A percentile compares a stretch with the other conserved stretches of the same genome.
Conservation (phyloP, 2,888 invertebrate species). For the Acronicta aceris region DNA sequence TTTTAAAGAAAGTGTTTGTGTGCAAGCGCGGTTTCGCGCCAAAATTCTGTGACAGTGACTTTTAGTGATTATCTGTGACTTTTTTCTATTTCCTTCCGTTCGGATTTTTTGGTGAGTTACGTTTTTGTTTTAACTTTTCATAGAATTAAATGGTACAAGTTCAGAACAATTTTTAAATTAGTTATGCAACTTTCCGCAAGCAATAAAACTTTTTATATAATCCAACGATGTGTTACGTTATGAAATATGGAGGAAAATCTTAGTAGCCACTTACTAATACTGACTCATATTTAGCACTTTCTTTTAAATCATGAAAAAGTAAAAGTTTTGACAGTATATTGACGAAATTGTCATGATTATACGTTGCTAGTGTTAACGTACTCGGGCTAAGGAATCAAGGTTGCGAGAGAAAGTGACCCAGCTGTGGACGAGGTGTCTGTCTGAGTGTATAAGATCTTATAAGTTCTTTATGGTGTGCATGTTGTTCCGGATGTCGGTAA, state of each 20-base stretch:
- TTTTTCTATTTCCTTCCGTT: slow-evolving; percentile 54
- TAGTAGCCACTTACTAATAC: slow-evolving; percentile 37
- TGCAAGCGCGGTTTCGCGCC: slow-evolving; percentile 67
- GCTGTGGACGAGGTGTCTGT: slow-evolving; percentile 65
- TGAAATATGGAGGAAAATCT: slow-evolving; percentile 62
- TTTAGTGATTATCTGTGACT: slow-evolving; percentile 71
- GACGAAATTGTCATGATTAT: slow-evolving; percentile 79
- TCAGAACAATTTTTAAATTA: neutral
- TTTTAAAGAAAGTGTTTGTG: slow-evolving; percentile 62
- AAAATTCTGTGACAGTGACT: slow-evolving; percentile 73
- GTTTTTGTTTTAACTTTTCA: slow-evolving; percentile 36
- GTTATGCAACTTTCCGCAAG: slow-evolving; percentile 53
- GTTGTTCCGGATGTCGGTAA: slow-evolving; percentile 53
- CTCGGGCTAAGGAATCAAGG: slow-evolving; percentile 85
- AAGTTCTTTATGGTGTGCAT: slow-evolving; percentile 61
- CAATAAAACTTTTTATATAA: slow-evolving; percentile 60
- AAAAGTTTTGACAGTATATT: slow-evolving; percentile 79
- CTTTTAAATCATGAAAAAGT: slow-evolving; percentile 74
- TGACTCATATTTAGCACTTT: slow-evolving; percentile 54
- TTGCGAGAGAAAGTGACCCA: slow-evolving; percentile 86
- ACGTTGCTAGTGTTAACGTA: slow-evolving; percentile 76
- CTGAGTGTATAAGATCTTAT: slow-evolving; percentile 62
- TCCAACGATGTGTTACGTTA: slow-evolving; percentile 54
- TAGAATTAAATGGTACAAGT: neutral
- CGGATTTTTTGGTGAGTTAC: slow-evolving; percentile 64